Evolutionary conservation across 2,797 vertebrate genomes (phyloP).

Genomic region (Mus caroli): DNA sequence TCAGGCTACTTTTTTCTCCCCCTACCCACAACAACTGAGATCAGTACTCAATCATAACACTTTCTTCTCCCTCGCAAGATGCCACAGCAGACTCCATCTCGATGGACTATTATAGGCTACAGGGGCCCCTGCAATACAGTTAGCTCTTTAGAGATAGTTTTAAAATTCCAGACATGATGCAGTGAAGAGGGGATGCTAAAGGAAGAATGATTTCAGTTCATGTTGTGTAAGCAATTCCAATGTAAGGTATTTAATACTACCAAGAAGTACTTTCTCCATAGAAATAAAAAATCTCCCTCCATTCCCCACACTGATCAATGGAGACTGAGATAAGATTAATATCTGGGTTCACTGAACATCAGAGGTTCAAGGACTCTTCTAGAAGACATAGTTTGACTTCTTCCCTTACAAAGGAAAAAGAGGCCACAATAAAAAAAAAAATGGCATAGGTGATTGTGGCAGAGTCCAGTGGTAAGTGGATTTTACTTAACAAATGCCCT

Average conservation of each 20-base stretch:
- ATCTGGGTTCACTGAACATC: neutral
- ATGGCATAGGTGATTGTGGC: neutral
- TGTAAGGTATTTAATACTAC: neutral
- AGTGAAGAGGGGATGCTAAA: neutral
- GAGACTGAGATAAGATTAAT: neutral
- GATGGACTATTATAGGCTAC: neutral
- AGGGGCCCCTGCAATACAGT: neutral
- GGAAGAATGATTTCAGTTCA: neutral
- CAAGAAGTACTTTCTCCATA: neutral
- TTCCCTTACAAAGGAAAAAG: neutral
- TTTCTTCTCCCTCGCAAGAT: neutral
- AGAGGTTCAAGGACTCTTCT: neutral
- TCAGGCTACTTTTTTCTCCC: neutral
- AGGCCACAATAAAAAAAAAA: neutral
- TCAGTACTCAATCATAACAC: neutral
- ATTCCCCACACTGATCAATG: neutral
- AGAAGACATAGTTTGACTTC: neutral
- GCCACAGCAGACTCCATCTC: neutral
- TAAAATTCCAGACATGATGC: neutral
- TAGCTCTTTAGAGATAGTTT: neutral
- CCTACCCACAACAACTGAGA: neutral
- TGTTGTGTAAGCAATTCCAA: neutral
- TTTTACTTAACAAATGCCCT: neutral
- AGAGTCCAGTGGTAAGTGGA: neutral
- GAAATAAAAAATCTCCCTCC: neutral